These are phyloP conservation scores for Agonopterix arenella DNA, from an alignment of 2,888 invertebrate genomes.

Conservation along the genomic window DNA sequence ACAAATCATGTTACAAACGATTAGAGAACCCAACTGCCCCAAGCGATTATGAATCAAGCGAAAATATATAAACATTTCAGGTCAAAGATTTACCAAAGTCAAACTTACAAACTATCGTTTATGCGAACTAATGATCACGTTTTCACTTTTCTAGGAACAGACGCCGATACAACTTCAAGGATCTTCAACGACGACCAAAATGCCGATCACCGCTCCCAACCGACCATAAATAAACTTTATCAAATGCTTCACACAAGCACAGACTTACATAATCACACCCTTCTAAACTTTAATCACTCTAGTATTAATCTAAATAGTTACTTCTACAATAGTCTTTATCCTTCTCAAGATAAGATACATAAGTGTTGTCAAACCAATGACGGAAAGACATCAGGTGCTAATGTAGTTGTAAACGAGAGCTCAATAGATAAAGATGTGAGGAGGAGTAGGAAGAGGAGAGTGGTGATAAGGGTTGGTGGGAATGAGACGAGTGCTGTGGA, in stretches of 20 bases:
- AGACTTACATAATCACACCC: slow-evolving; percentile 39
- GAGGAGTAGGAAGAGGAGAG: slow-evolving; percentile 43
- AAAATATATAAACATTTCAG: no score
- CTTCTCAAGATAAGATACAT: slow-evolving; percentile 22
- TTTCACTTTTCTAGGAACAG: slow-evolving; percentile 47
- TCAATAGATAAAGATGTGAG: slow-evolving; percentile 23
- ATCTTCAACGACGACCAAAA: slow-evolving; percentile 36
- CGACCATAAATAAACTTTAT: slow-evolving; percentile 61
- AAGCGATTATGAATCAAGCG: no score
- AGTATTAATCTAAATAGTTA: slow-evolving; percentile 35
- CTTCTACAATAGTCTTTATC: slow-evolving; percentile 28
- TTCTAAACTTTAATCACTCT: slow-evolving; percentile 34
- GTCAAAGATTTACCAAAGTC: no score
- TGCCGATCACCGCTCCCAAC: slow-evolving; percentile 32
- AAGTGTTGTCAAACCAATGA: slow-evolving; percentile 28
- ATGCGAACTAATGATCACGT: slow-evolving; percentile 17
- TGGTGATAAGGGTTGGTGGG: slow-evolving; percentile 34
- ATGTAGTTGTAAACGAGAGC: slow-evolving; percentile 21
- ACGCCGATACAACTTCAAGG: slow-evolving; percentile 47
- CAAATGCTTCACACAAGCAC: slow-evolving; percentile 55
- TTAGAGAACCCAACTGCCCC: no score
- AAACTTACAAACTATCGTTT: slow-evolving; percentile 7
- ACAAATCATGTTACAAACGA: no score
- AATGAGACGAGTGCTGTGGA: slow-evolving; percentile 25
- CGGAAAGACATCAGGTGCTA: slow-evolving; percentile 31